These are phyloP conservation scores for Drosophila testacea DNA, from an alignment of 2,888 invertebrate species.

Conservation along the genomic window DNA sequence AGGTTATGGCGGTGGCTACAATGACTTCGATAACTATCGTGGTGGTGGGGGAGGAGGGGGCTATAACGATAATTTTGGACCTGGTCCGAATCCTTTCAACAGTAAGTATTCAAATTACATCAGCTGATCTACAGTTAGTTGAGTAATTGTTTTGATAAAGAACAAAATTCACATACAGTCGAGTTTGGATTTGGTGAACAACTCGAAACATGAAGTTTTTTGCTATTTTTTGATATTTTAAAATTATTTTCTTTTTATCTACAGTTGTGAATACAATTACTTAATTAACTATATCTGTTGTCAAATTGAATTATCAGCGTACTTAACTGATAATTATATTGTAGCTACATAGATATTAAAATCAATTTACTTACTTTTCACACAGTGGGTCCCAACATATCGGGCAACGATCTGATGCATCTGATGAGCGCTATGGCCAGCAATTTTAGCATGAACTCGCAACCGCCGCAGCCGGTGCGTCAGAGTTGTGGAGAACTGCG, in stretches of 20 bases:
- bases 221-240: no score
- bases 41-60: conserved; percentile 56
- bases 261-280: no score
- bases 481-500: conserved; percentile 88
- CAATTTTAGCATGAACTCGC: conserved; percentile 83
- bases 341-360: background rate
- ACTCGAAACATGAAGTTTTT: no score
- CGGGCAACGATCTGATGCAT: conserved; percentile 80
- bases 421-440: conserved; percentile 82
- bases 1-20: conserved; percentile 61
- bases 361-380: background rate
- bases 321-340: background rate
- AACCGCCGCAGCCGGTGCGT: conserved; percentile 83
- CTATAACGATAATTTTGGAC: conserved; percentile 71
- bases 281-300: no score
- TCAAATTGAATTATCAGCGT: background rate
- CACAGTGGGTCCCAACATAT: conserved; percentile 70
- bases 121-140: background rate
- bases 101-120: conserved; percentile 59
- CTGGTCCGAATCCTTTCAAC: conserved; percentile 74
- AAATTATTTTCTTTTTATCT: no score
- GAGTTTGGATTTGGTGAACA: no score
- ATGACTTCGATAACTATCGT: conserved; percentile 65
- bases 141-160: no score
- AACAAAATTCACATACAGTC: no score